phyloP scores from a whole-genome alignment of 1,140 invertebrate species.

The Ephestia elutella region DNA sequence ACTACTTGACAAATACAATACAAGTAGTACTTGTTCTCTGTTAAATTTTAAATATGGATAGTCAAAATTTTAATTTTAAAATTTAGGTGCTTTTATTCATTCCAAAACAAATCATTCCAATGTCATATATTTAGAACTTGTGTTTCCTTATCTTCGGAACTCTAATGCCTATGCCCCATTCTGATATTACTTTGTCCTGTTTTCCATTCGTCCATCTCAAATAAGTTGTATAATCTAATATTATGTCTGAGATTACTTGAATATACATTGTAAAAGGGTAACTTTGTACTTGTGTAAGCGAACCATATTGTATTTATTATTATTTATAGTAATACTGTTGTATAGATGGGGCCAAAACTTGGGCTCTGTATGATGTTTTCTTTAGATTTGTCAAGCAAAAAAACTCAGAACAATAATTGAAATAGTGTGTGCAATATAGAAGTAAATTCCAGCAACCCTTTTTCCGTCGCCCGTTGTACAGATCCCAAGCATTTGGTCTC shows the following conservation, averaged over 20 bases:
- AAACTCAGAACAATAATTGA: no score
- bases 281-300: slow-evolving; percentile 39
- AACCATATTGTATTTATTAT: slow-evolving; percentile 28
- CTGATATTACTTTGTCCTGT: slow-evolving; percentile 16
- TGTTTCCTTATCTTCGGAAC: no score
- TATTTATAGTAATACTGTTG: slow-evolving; percentile 25
- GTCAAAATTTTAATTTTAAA: no score
- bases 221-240: slow-evolving; percentile 12
- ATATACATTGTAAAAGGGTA: slow-evolving; percentile 37
- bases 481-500: neutral
- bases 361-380: neutral
- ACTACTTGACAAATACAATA: no score
- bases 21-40: no score
- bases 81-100: no score
- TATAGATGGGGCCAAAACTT: slow-evolving; percentile 12
- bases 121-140: no score
- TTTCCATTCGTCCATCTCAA: slow-evolving; percentile 22
- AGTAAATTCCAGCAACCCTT: no score
- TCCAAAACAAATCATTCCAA: no score
- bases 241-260: slow-evolving; percentile 1
- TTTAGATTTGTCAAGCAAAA: neutral
- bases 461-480: no score
- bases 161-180: neutral
- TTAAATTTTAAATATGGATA: no score
- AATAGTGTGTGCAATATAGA: no score